These are phyloP conservation scores for Protonemura montana DNA, from an alignment of 2,888 invertebrate genomes.

Conservation along the genomic window DNA sequence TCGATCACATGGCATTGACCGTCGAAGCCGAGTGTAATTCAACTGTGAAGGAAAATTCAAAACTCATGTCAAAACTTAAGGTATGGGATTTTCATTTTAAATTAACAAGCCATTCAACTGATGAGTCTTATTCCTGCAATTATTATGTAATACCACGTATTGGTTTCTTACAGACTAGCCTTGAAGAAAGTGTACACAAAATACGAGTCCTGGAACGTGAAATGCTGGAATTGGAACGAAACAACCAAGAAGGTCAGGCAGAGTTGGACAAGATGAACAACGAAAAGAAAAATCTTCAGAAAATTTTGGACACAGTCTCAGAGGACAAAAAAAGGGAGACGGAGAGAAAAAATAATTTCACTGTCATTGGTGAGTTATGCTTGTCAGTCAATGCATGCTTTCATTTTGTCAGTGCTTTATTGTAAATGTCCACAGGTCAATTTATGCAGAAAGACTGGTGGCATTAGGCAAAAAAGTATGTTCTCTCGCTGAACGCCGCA, in stretches of 20 bases:
- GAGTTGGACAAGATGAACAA: constrained; percentile 62
- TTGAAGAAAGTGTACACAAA: constrained; percentile 60
- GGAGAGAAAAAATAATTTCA: constrained; percentile 67
- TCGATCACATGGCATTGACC: constrained; percentile 76
- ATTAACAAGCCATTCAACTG: too few relatives aligned
- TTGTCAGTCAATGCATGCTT: too few relatives aligned
- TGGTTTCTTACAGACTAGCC: constrained; percentile 57
- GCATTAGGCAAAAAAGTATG: too few relatives aligned
- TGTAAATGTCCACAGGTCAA: too few relatives aligned
- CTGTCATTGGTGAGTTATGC: constrained; percentile 63
- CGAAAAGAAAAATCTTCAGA: constrained; percentile 68
- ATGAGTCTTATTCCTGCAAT: too few relatives aligned
- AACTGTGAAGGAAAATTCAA: constrained; percentile 68
- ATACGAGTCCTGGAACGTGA: constrained; percentile 62
- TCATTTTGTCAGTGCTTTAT: too few relatives aligned
- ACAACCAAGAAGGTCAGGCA: constrained; percentile 60
- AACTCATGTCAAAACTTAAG: constrained; percentile 59
- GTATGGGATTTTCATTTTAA: constrained; percentile 51
- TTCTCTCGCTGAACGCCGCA: too few relatives aligned
- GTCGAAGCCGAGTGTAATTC: constrained; percentile 81
- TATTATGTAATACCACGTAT: too few relatives aligned
- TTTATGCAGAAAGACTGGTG: too few relatives aligned
- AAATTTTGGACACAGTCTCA: constrained; percentile 62
- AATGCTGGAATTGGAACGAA: constrained; percentile 56
- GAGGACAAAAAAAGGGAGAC: constrained; percentile 67